Evolutionary conservation across 2,888 invertebrate species (phyloP).

Genomic region (Aporophyla lueneburgensis): DNA sequence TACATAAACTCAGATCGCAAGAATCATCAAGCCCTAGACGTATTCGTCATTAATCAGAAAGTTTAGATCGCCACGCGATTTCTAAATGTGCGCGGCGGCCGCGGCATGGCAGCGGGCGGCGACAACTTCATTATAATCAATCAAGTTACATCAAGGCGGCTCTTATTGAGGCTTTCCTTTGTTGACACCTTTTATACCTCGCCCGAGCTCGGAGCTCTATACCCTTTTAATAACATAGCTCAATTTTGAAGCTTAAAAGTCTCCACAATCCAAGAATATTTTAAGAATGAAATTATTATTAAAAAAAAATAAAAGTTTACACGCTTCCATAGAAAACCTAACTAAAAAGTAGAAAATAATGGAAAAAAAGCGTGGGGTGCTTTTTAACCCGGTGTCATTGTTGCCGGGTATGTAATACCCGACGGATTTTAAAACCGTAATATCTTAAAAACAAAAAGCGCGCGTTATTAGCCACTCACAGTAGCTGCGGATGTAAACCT

Average conservation of each 20-base stretch:
- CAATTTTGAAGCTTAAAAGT: slow-evolving; percentile 9
- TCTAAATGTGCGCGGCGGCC: slow-evolving; percentile 18
- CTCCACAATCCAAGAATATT: not conserved
- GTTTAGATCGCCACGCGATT: slow-evolving; percentile 18
- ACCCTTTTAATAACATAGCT: not conserved
- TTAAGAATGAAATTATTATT: not conserved
- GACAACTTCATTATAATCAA: slow-evolving; percentile 53
- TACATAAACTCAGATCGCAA: not conserved
- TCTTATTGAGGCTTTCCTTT: not conserved
- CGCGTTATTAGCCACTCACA: too few relatives aligned
- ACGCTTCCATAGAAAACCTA: too few relatives aligned
- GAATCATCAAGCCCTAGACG: not conserved
- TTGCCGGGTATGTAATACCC: too few relatives aligned
- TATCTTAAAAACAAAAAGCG: too few relatives aligned
- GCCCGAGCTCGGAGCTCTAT: too few relatives aligned
- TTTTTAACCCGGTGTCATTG: too few relatives aligned
- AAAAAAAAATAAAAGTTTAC: too few relatives aligned
- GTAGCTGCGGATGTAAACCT: too few relatives aligned
- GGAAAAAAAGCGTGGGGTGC: too few relatives aligned
- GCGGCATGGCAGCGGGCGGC: not conserved
- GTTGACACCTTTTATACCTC: slow-evolving; percentile 1
- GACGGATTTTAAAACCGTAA: too few relatives aligned
- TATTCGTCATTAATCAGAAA: slow-evolving; percentile 36
- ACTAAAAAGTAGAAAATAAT: too few relatives aligned
- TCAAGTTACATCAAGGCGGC: slow-evolving; percentile 24